phyloP scores from a whole-genome alignment of 2,888 invertebrate species.

The Euspilapteryx auroguttella region DNA sequence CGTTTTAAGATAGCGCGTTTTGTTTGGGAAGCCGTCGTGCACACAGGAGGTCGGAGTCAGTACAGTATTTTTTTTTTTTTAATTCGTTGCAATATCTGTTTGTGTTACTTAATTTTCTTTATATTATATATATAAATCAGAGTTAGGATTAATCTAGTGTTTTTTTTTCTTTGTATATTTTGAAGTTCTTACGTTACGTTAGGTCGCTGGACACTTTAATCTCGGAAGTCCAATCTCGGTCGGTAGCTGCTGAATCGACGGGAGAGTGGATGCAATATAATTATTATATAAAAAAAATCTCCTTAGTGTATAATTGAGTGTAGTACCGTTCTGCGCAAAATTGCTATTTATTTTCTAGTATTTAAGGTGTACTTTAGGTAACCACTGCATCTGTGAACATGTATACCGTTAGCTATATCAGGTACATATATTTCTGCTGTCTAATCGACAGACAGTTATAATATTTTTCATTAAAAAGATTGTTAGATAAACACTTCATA shows the following conservation, averaged over 20 bases:
- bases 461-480: slow-evolving; percentile 26
- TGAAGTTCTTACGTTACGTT: slow-evolving; percentile 22
- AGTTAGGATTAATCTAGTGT: slow-evolving; percentile 38
- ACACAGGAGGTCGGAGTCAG: no score
- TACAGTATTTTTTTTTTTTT: slow-evolving; percentile 18
- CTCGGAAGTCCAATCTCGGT: slow-evolving; percentile 57
- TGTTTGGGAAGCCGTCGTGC: no score
- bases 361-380: slow-evolving; percentile 45
- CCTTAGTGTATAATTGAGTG: slow-evolving; percentile 52
- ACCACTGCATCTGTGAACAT: slow-evolving; percentile 48
- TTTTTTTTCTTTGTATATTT: slow-evolving; percentile 52
- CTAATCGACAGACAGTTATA: slow-evolving; percentile 21
- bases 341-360: slow-evolving; percentile 59
- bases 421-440: slow-evolving; percentile 41
- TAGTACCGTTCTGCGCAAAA: slow-evolving; percentile 43
- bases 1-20: no score
- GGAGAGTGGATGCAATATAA: slow-evolving; percentile 44
- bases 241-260: slow-evolving; percentile 10
- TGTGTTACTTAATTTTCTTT: slow-evolving; percentile 43
- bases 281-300: slow-evolving; percentile 22
- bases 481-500: neutral
- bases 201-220: slow-evolving; percentile 40
- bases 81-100: slow-evolving; percentile 50
- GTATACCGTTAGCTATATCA: slow-evolving; percentile 49
- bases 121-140: slow-evolving; percentile 51